phyloP scores from a whole-genome alignment of 2,797 vertebrate genomes.

The Lepidocolaptes lacrymiger region DNA sequence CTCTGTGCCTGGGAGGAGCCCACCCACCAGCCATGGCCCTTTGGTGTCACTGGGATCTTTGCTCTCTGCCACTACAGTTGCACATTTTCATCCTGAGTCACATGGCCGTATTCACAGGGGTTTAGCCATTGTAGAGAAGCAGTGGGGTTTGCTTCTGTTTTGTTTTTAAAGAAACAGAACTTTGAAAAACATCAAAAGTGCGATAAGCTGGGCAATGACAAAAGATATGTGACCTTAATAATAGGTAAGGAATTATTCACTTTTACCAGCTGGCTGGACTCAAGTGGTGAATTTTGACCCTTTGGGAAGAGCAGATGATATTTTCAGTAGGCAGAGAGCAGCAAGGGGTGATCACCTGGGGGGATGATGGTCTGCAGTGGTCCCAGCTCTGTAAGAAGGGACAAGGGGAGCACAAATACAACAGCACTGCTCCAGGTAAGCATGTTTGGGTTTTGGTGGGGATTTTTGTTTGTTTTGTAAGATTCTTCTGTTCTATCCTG shows the following conservation, averaged over 20 bases:
- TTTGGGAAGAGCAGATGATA: not conserved
- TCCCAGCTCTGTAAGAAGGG: not conserved
- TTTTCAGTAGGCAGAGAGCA: not conserved
- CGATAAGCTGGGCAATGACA: not conserved
- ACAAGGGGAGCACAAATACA: not conserved
- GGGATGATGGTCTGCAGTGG: not conserved
- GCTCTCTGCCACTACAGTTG: not conserved
- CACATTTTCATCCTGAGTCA: rapidly evolving
- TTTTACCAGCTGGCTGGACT: not conserved
- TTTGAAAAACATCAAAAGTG: not conserved
- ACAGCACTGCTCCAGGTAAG: not conserved
- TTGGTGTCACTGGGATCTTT: not conserved
- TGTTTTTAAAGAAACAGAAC: not conserved
- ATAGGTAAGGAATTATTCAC: not conserved
- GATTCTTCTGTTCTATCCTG: not conserved
- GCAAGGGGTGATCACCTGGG: not conserved
- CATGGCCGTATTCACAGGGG: rapidly evolving
- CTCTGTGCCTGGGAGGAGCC: not conserved
- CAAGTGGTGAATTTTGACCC: not conserved
- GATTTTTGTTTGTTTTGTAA: not conserved
- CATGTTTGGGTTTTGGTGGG: rapidly evolving
- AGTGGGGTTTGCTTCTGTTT: not conserved
- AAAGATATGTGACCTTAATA: not conserved
- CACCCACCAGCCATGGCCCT: rapidly evolving
- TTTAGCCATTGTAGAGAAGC: not conserved